These are phyloP conservation scores for Varecia variegata DNA, from an alignment of 2,797 vertebrate species.

Conservation along the genomic window DNA sequence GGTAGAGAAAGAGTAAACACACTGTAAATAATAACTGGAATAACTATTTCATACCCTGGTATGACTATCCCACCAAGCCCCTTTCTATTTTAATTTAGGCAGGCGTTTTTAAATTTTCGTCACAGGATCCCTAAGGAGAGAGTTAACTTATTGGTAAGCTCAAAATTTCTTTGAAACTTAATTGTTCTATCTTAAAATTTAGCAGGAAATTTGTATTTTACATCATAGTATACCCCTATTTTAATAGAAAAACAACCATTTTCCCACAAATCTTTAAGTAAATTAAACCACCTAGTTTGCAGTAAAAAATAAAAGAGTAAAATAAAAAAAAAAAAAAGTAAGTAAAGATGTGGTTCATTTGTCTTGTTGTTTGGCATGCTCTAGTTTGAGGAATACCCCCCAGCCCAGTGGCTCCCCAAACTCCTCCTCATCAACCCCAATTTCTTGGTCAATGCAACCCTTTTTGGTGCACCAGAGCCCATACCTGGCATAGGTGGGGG, in stretches of 20 bases:
- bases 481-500: slow-evolving; percentile 86
- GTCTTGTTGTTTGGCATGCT: neutral
- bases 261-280: neutral
- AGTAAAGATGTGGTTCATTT: neutral
- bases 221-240: neutral
- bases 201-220: neutral
- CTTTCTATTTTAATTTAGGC: neutral
- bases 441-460: neutral
- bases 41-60: slow-evolving; percentile 15
- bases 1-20: neutral
- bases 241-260: neutral
- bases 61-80: neutral
- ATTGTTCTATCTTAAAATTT: neutral
- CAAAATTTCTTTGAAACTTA: neutral
- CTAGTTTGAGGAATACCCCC: neutral
- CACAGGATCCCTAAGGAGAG: neutral
- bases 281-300: too few relatives aligned
- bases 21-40: neutral
- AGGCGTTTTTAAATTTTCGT: neutral
- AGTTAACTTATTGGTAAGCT: neutral
- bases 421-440: neutral
- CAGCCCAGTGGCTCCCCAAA: neutral
- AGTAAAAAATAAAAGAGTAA: too few relatives aligned
- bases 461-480: neutral
- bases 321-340: too few relatives aligned